Evolutionary conservation across 2,888 invertebrate species (phyloP).

Genomic region (Andrena chrysosceles): DNA sequence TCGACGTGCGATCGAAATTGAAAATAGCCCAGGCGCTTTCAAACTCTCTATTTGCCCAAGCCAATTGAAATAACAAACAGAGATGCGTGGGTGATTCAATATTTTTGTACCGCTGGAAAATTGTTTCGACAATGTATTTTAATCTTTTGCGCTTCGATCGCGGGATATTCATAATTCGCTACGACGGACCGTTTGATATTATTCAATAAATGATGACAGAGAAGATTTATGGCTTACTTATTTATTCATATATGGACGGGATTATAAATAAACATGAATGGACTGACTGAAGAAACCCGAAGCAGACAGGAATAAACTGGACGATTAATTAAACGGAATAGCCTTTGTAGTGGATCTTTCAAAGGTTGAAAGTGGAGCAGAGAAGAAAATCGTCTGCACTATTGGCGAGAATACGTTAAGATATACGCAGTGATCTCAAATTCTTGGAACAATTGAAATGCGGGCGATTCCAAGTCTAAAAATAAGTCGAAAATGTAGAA

Average conservation of each 20-base stretch:
- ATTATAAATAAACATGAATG: slow-evolving; percentile 3
- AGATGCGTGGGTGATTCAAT: background rate
- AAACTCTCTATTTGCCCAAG: background rate
- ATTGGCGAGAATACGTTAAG: background rate
- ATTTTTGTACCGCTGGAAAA: slow-evolving; percentile 1
- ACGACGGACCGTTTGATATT: slow-evolving; percentile 3
- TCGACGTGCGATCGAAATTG: background rate
- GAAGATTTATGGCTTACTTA: slow-evolving; percentile 27
- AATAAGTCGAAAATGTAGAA: background rate
- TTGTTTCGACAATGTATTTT: slow-evolving; percentile 16
- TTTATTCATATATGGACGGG: background rate
- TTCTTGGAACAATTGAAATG: background rate
- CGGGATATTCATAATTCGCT: background rate
- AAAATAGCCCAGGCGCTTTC: background rate
- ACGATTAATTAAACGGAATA: slow-evolving; percentile 10
- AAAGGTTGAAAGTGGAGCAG: background rate
- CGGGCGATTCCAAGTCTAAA: background rate
- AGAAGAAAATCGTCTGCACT: slow-evolving; percentile 16
- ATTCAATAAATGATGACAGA: slow-evolving; percentile 10
- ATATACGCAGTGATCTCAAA: background rate
- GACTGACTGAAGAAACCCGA: background rate
- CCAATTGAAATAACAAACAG: background rate
- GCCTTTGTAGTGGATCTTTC: background rate
- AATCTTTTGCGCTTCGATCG: slow-evolving; percentile 14
- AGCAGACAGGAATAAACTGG: slow-evolving; percentile 11